These are phyloP conservation scores for Poecile atricapillus DNA, from an alignment of 2,113 vertebrate species.

Conservation along the genomic window DNA sequence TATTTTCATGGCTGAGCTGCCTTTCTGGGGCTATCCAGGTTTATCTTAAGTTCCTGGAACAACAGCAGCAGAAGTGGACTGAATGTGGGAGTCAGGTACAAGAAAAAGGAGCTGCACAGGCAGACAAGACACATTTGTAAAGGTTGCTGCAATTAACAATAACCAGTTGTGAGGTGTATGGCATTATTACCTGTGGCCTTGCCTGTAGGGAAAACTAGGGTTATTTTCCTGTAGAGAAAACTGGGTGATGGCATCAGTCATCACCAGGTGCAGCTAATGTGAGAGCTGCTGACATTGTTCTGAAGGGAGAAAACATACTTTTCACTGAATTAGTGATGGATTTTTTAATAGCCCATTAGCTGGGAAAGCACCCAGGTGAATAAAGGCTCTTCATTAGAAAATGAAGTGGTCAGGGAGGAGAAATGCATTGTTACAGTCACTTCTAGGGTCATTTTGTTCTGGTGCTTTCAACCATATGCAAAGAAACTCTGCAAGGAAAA, in stretches of 20 bases:
- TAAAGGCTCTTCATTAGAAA: not conserved
- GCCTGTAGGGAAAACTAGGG: not conserved
- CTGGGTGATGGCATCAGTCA: not conserved
- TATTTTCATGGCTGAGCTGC: not conserved
- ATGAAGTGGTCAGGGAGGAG: not conserved
- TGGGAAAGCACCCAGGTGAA: not conserved
- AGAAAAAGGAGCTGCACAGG: not conserved
- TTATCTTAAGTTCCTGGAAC: not conserved
- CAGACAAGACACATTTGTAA: not conserved
- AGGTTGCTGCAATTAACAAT: not conserved
- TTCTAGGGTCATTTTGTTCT: not conserved
- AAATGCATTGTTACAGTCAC: not conserved
- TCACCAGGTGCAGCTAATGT: not conserved
- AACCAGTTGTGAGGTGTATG: not conserved
- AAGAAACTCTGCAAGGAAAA: not conserved
- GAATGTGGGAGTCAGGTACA: not conserved
- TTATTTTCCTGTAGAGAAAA: not conserved
- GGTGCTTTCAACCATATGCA: not conserved
- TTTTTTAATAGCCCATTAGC: not conserved
- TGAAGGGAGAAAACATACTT: not conserved
- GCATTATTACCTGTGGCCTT: not conserved
- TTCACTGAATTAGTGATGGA: not conserved
- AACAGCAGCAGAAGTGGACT: not conserved
- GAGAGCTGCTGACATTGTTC: not conserved
- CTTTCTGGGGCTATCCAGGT: not conserved